phyloP scores from a whole-genome alignment of 1,140 invertebrate species.

The Hypothenemus hampei region DNA sequence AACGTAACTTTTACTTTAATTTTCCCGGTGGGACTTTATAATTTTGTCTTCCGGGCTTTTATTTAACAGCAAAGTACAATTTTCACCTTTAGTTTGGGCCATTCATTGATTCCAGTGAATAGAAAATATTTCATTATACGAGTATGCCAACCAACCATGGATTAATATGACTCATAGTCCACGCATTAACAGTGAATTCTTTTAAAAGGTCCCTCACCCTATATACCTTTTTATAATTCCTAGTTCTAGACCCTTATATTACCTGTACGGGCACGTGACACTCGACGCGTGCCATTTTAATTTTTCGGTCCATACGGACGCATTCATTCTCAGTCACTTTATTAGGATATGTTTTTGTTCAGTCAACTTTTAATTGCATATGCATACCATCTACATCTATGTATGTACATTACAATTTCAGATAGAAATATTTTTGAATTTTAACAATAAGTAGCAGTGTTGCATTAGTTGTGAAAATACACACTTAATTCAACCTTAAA shows the following conservation, averaged over 20 bases:
- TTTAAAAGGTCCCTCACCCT: background rate
- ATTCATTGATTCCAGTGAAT: background rate
- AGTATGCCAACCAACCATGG: no score
- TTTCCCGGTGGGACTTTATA: slow-evolving; percentile 18
- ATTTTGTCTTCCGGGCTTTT: slow-evolving; percentile 19
- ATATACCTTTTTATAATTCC: background rate
- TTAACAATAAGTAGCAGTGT: no score
- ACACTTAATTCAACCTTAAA: no score
- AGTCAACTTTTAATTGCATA: no score
- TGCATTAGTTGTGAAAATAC: no score
- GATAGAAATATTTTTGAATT: no score
- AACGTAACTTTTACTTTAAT: slow-evolving; percentile 31
- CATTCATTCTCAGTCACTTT: no score
- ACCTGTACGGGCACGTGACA: background rate
- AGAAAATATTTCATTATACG: background rate
- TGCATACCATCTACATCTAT: no score
- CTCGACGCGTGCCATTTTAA: background rate
- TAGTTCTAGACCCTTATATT: background rate
- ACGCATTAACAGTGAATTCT: background rate
- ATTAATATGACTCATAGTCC: background rate
- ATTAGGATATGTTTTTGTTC: no score
- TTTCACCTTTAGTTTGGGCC: slow-evolving; percentile 2
- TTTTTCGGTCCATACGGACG: no score
- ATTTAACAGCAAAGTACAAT: slow-evolving; percentile 10
- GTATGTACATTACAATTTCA: no score